Conservation (phyloP, 1,140 invertebrate species). For the Drosophila kepulauana region DNA sequence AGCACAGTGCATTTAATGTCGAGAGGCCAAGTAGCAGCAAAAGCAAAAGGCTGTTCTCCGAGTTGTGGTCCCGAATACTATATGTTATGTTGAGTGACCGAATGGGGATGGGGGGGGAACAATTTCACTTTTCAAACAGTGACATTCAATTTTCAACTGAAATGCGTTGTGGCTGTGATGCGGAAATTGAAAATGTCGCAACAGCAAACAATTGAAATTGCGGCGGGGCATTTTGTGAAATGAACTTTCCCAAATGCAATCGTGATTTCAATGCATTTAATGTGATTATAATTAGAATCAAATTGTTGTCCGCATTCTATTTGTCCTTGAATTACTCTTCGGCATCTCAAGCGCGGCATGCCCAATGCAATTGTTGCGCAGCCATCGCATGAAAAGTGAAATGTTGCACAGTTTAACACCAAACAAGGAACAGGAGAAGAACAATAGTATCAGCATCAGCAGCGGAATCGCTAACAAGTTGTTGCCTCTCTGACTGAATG, state of each 20-base stretch:
- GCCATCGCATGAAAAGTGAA: constrained; percentile 47
- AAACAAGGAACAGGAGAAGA: constrained; percentile 25
- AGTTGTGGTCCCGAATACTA: neutral
- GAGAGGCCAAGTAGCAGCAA: constrained; percentile 14
- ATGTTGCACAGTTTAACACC: constrained; percentile 68
- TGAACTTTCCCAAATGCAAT: constrained; percentile 7
- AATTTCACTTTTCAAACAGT: constrained; percentile 61
- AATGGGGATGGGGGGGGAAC: constrained; percentile 1
- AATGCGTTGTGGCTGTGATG: constrained; percentile 65
- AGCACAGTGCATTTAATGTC: constrained; percentile 55
- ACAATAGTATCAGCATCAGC: constrained; percentile 23
- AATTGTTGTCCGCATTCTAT: constrained; percentile 56
- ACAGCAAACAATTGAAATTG: constrained; percentile 14
- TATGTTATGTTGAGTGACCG: no score
- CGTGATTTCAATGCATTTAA: constrained; percentile 21
- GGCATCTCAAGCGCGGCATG: constrained; percentile 22
- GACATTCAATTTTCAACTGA: constrained; percentile 77
- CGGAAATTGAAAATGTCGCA: constrained; percentile 80
- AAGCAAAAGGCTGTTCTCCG: neutral
- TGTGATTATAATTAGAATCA: constrained; percentile 59
- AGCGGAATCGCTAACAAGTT: constrained; percentile 63
- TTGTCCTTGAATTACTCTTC: constrained; percentile 66
- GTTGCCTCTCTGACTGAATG: constrained; percentile 51
- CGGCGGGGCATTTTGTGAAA: neutral
- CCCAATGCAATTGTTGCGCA: constrained; percentile 3